These are phyloP conservation scores for Agrotis segetum DNA, from an alignment of 2,888 invertebrate genomes.

Conservation along the genomic window DNA sequence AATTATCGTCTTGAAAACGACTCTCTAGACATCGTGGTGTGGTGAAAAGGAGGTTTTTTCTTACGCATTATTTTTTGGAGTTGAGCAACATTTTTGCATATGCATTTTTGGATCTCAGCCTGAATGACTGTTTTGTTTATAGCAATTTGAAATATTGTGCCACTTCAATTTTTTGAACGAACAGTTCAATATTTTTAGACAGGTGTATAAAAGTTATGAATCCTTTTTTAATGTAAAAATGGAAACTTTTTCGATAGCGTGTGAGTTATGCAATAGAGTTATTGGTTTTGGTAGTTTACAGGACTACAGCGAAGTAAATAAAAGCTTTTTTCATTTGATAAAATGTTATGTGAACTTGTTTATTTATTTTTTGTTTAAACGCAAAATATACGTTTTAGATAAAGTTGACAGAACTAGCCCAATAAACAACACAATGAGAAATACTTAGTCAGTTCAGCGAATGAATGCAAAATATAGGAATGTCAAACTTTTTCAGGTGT, in stretches of 20 bases:
- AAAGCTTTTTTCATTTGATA: no score
- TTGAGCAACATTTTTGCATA: conserved; percentile 5
- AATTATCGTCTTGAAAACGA: background rate
- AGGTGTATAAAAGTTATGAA: background rate
- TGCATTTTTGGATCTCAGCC: no score
- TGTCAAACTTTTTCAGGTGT: background rate
- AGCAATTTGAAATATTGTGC: background rate
- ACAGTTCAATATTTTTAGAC: no score
- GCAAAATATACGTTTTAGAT: no score
- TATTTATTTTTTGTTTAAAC: no score
- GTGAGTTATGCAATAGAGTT: conserved; percentile 1
- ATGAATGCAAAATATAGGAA: conserved; percentile 1
- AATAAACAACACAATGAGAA: no score
- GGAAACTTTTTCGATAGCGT: conserved; percentile 7
- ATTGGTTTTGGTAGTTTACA: background rate
- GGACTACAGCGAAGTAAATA: no score
- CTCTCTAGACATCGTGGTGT: background rate
- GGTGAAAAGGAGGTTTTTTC: background rate
- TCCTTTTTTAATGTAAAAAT: background rate
- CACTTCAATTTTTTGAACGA: background rate
- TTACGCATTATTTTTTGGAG: no score
- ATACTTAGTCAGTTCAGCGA: no score
- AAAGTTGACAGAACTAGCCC: no score
- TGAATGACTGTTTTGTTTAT: background rate
- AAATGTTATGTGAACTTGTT: no score